phyloP scores from a whole-genome alignment of 2,797 vertebrate genomes.

The Cyprinella venusta region DNA sequence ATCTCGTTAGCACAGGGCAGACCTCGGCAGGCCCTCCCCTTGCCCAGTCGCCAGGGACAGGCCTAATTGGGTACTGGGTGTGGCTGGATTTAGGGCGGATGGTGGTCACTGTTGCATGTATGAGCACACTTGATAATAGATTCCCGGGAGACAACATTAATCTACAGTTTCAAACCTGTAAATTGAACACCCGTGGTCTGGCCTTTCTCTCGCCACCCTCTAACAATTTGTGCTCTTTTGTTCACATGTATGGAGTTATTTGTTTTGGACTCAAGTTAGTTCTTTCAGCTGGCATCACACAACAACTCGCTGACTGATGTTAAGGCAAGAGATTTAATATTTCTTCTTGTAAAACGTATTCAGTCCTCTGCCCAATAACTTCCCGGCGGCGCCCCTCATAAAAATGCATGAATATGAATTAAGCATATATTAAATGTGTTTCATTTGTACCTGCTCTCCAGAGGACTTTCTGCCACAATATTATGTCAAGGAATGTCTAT shows the following conservation, averaged over 20 bases:
- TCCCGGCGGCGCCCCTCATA: neutral
- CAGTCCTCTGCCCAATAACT: constrained; percentile 13
- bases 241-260: constrained; percentile 43
- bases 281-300: neutral
- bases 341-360: constrained; percentile 12
- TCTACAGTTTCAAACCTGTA: constrained; percentile 80
- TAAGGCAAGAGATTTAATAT: neutral
- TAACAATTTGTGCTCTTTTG: constrained; percentile 35
- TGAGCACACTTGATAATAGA: constrained; percentile 79
- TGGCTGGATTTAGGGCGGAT: constrained; percentile 79
- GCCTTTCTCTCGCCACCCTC: constrained; percentile 31
- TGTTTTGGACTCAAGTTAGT: constrained; percentile 29
- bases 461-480: constrained; percentile 41
- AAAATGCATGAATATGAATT: constrained; percentile 43
- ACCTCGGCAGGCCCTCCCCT: constrained; percentile 60
- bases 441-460: constrained; percentile 41
- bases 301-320: constrained; percentile 5
- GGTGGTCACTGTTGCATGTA: constrained; percentile 77
- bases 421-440: constrained; percentile 33
- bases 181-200: constrained; percentile 71
- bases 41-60: constrained; percentile 81
- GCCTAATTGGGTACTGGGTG: constrained; percentile 83
- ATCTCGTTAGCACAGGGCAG: constrained; percentile 62
- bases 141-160: constrained; percentile 78
- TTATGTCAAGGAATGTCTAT: constrained; percentile 46